Evolutionary conservation across 2,888 invertebrate species (phyloP).

Genomic region (Keiferia lycopersicella): DNA sequence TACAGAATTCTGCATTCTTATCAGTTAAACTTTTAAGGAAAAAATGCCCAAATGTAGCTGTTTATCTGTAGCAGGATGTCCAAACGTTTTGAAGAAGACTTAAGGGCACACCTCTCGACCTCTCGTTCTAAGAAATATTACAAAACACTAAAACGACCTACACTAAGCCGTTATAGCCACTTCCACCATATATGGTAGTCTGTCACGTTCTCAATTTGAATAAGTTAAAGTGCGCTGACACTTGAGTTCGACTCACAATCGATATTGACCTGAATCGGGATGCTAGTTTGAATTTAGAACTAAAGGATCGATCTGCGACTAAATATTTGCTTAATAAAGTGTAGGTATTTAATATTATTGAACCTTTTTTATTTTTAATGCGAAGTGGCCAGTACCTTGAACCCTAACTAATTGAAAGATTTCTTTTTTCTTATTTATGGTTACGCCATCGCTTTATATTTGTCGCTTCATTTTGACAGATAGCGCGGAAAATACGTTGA

Average conservation of each 20-base stretch:
- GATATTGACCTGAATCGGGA: conserved; percentile 5
- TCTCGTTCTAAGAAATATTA: neutral
- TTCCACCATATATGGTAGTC: neutral
- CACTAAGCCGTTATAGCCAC: neutral
- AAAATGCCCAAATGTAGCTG: neutral
- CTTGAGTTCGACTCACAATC: neutral
- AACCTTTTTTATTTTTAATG: neutral
- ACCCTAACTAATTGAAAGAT: neutral
- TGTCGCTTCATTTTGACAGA: too few relatives aligned
- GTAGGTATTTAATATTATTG: neutral
- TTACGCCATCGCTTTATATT: too few relatives aligned
- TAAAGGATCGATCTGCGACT: neutral
- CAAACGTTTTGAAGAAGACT: neutral
- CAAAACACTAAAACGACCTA: neutral
- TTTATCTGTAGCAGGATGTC: neutral
- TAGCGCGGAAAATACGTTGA: too few relatives aligned
- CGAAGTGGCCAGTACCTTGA: too few relatives aligned
- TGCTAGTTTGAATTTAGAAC: neutral
- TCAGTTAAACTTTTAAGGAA: neutral
- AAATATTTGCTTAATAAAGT: neutral
- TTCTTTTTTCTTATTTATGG: too few relatives aligned
- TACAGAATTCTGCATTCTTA: too few relatives aligned
- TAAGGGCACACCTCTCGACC: conserved; percentile 4
- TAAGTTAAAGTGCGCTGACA: neutral
- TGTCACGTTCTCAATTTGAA: conserved; percentile 9